phyloP scores from a whole-genome alignment of 2,888 invertebrate species.

The Dioctria rufipes region DNA sequence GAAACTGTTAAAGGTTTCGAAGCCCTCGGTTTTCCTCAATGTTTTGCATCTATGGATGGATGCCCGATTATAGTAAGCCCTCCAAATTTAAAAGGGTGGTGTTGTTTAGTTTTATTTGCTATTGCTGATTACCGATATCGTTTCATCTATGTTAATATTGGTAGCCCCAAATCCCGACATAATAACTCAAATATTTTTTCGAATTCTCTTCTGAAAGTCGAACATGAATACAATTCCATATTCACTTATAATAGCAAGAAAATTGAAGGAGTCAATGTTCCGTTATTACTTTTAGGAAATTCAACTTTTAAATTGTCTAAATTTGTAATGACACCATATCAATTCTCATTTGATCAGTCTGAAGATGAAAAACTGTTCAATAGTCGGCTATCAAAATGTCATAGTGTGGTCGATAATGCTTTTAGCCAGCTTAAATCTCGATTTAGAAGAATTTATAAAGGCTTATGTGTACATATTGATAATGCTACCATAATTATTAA shows the following conservation, averaged over 20 bases:
- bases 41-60: conserved; percentile 23
- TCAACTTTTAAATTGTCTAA: too few species aligned
- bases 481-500: conserved; percentile 35
- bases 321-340: conserved; percentile 56
- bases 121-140: conserved; percentile 18
- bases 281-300: too few species aligned
- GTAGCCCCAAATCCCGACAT: conserved; percentile 31
- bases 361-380: conserved; percentile 53
- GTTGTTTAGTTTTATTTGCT: conserved; percentile 13
- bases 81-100: conserved; percentile 35
- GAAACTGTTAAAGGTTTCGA: conserved; percentile 27
- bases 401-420: conserved; percentile 52
- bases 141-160: conserved; percentile 27
- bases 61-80: conserved; percentile 35
- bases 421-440: conserved; percentile 56
- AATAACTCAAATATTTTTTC: conserved; percentile 56
- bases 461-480: conserved; percentile 47
- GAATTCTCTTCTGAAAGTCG: conserved; percentile 50
- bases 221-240: conserved; percentile 13
- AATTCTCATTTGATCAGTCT: conserved; percentile 53
- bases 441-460: conserved; percentile 56
- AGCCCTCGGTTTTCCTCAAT: conserved; percentile 30
- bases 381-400: conserved; percentile 47
- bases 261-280: conserved; percentile 7
- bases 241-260: conserved; percentile 40